Base-by-base conservation (phyloP, 2,888 invertebrate genomes). In the Euzophera pinguis region DNA sequence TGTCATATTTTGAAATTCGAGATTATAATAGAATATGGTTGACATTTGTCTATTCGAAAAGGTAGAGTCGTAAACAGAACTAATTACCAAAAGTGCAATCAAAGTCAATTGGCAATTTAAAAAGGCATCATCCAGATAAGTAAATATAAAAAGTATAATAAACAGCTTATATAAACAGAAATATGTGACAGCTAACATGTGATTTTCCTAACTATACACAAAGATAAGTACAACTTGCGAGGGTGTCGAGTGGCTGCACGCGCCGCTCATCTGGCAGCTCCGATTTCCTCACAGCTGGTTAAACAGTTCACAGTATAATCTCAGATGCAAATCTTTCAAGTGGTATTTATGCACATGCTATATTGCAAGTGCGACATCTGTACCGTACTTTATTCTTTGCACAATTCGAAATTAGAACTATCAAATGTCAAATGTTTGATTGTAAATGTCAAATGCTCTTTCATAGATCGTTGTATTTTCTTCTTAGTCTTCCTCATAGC, bases 231-330 rank as follows among this genome's bases (percentile, higher is more conserved):
- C 17, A 37, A 45, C 38, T 49, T 29, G 43, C 32, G 53, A 39
- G 42, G 61, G 67, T 63, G 60, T 65, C 57, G 54, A 53, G 53
- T 63, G 56, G 50, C 58, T 8, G 59, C 58, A 60, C 62, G 60
- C 63, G 64, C 64, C 56, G 50, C 47, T 57, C 63, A 57, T 59
- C 60, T 62, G 57, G 53, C 50, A 53, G 57, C 57, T 57, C 50
- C 45, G 17, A n/a, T 57, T 60, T 60, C 67, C 57, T 54, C 54
- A 54, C 56, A 57, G 53, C 51, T 55, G 56, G 27, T 37, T 45
- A 53, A 47, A 47, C 53, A 52, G 32, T 39, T 37, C 47, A 42
- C 49, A 47, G 34, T 32, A 34, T 48, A 16, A 38, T 47, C 34
- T 45, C 47, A 10, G 43, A 51, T 51, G 51, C 43, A 51, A 53